Conservation (phyloP, 2,113 vertebrate genomes). For the Gavia stellata region DNA sequence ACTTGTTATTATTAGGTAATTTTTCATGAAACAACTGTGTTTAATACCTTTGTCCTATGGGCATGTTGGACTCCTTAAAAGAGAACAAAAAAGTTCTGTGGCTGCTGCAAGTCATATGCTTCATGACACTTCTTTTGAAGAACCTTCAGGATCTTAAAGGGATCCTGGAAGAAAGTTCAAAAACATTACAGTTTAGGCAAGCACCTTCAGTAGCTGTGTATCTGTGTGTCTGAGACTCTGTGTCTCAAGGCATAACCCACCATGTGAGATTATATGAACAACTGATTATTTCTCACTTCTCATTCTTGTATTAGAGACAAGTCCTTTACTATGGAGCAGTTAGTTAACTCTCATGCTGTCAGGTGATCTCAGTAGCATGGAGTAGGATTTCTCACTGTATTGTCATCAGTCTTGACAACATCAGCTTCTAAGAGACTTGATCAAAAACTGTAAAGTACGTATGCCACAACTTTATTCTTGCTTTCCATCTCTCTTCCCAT, state of each 20-base stretch:
- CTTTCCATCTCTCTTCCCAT: not conserved
- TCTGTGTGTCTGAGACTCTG: not conserved
- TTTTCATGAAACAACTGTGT: not conserved
- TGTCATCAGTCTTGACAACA: not conserved
- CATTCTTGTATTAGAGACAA: not conserved
- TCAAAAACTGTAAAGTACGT: not conserved
- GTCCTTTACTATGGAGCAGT: not conserved
- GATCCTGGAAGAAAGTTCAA: not conserved
- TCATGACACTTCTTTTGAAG: not conserved
- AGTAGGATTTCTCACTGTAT: not conserved
- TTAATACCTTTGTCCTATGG: not conserved
- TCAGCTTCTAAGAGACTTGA: not conserved
- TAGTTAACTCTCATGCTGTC: not conserved
- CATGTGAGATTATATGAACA: not conserved
- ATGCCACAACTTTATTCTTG: not conserved
- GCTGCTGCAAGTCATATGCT: not conserved
- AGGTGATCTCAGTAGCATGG: not conserved
- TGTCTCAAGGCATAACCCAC: not conserved
- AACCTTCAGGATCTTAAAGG: not conserved
- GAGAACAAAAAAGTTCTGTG: not conserved
- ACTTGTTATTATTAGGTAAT: not conserved
- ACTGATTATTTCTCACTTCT: not conserved
- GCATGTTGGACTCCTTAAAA: not conserved
- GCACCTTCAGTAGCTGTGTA: not conserved
- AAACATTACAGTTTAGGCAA: not conserved